Evolutionary conservation across 2,113 vertebrate genomes (phyloP).

Genomic region (Cebus imitator): DNA sequence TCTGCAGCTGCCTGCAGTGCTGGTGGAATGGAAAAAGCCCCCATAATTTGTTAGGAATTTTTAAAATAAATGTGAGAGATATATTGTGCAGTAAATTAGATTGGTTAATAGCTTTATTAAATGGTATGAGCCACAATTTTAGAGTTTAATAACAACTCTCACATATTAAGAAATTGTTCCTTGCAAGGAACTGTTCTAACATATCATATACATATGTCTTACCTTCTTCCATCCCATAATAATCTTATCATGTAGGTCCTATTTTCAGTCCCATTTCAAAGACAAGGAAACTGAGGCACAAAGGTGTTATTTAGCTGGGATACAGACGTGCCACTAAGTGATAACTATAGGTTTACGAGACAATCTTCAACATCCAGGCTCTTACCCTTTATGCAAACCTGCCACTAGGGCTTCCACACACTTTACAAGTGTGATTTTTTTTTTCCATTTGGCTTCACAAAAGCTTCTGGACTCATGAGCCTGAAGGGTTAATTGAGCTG

Average conservation of each 20-base stretch:
- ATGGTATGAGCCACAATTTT: not conserved
- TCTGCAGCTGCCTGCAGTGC: not conserved
- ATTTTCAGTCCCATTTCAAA: not conserved
- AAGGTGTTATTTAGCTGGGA: no score
- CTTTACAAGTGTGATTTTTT: accelerated
- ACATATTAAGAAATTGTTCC: not conserved
- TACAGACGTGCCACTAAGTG: accelerated
- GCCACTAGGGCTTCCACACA: accelerated
- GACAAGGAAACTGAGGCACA: not conserved
- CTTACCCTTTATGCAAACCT: accelerated
- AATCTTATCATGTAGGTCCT: not conserved
- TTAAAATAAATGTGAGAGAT: no score
- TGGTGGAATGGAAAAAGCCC: not conserved
- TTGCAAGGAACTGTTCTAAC: no score
- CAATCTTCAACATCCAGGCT: no score
- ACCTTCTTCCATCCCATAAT: not conserved
- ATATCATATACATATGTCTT: accelerated
- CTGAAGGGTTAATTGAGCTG: no score
- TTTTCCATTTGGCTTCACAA: not conserved
- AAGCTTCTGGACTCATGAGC: not conserved
- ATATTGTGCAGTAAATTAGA: not conserved
- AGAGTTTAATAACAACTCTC: no score
- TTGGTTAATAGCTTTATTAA: not conserved
- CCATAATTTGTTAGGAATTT: no score
- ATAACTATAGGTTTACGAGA: accelerated